phyloP scores from a whole-genome alignment of 2,888 invertebrate genomes.

The Drosophila nigricruria region DNA sequence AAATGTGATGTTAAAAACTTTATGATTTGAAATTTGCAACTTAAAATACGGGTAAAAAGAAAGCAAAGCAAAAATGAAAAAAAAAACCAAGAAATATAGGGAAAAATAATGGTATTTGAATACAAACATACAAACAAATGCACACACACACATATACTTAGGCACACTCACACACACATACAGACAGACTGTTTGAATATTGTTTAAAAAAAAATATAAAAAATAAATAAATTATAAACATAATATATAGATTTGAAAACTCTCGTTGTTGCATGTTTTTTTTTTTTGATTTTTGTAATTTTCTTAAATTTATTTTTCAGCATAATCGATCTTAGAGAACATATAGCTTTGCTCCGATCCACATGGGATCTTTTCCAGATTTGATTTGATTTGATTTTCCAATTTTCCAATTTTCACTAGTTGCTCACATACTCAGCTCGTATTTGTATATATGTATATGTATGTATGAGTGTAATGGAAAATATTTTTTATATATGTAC shows the following conservation, averaged over 20 bases:
- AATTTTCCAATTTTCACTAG: conserved; percentile 14
- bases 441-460: conserved; percentile 46
- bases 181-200: conserved; percentile 57
- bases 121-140: conserved; percentile 26
- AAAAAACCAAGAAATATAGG: conserved; percentile 13
- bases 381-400: conserved; percentile 1
- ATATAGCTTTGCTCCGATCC: conserved; percentile 35
- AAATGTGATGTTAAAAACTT: conserved; percentile 65
- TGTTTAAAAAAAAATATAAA: conserved; percentile 13
- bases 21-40: conserved; percentile 71
- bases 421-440: conserved; percentile 28
- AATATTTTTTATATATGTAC: conserved; percentile 68
- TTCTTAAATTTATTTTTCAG: conserved; percentile 19
- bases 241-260: conserved; percentile 46
- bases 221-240: conserved; percentile 37
- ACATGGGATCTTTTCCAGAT: background rate
- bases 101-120: conserved; percentile 27
- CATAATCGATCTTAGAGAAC: conserved; percentile 25
- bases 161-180: conserved; percentile 18
- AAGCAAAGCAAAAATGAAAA: conserved; percentile 31
- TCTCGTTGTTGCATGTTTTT: conserved; percentile 62
- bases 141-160: conserved; percentile 32
- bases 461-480: conserved; percentile 45
- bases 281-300: no score
- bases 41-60: conserved; percentile 75